Evolutionary conservation across 2,888 invertebrate species (phyloP), one percentile per base, ranked within the genome.

Genomic region (Platerodrilus igneus): DNA sequence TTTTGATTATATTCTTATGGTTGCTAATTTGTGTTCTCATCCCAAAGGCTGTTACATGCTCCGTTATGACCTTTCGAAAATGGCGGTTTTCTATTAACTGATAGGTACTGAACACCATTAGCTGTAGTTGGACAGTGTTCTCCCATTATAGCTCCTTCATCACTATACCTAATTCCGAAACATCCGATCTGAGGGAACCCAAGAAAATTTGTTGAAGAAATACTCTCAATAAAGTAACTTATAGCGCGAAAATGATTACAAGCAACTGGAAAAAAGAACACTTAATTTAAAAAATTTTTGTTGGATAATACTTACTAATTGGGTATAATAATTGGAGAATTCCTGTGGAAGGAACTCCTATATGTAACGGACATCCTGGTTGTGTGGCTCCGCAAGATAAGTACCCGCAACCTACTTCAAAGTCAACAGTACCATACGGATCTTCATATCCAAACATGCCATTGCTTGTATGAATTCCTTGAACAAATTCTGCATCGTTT

Each of bases 91-190:
- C 11, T 2, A 13, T 38, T 38, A 7, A 20, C 6, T 10, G 19
- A 26, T 22, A 38, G 27, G 21, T 19, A 32, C 10, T 19, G 18
- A 9, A 18, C 27, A 7, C 38, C 38, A 4, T 4, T 11, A n/a
- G 9, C 22, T 6, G 19, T 28, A 5, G 32, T 15, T n/a, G 32
- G 32, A 14, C 38, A 38, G 7, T 38, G 10, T 11, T 38, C 38
- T 9, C 38, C 38, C 38, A 38, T 38, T 5, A 32, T 25, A 2
- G 27, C 13, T 7, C 4, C 21, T n/a, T 14, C 3, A 28, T 3
- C 1, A 5, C n/a, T n/a, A n/a, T n/a, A n/a, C n/a, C n/a, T n/a
- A n/a, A n/a, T n/a, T n/a, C n/a, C n/a, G n/a, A n/a, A n/a, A n/a
- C n/a, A n/a, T n/a, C n/a, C n/a, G n/a, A n/a, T n/a, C n/a, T n/a